Conservation (phyloP, 92 coral and sea anemone species). For the Pocillopora meandrina region DNA sequence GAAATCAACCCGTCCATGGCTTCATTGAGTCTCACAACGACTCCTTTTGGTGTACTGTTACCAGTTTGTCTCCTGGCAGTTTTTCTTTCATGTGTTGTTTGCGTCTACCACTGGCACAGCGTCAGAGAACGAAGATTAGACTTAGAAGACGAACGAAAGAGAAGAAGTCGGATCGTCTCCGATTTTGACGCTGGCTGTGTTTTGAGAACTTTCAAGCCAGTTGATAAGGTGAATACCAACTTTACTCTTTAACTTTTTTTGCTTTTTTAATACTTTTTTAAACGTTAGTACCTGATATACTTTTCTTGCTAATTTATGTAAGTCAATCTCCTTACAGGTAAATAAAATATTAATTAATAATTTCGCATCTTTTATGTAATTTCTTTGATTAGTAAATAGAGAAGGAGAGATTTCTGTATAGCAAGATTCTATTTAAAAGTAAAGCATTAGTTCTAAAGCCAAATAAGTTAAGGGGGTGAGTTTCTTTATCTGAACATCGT, state of each 20-base stretch:
- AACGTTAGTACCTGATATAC: too few species aligned
- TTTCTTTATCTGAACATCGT: not conserved
- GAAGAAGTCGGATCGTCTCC: not conserved
- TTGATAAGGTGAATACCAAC: constrained; percentile 15
- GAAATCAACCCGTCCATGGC: not conserved
- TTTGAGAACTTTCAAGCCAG: constrained; percentile 13
- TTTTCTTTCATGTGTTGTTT: constrained; percentile 49
- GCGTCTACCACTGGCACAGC: constrained; percentile 49
- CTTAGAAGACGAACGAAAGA: constrained; percentile 37
- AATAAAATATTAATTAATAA: too few species aligned
- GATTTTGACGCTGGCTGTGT: constrained; percentile 11
- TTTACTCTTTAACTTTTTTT: not conserved
- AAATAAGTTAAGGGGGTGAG: too few species aligned
- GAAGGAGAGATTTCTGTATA: too few species aligned
- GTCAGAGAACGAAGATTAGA: constrained; percentile 37
- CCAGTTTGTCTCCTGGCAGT: constrained; percentile 47
- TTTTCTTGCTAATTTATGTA: too few species aligned
- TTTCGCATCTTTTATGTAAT: too few species aligned
- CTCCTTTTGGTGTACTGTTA: constrained; percentile 30
- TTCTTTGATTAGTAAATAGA: too few species aligned
- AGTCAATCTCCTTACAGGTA: too few species aligned
- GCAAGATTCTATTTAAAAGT: too few species aligned
- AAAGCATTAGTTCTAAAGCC: too few species aligned
- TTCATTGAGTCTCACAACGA: not conserved
- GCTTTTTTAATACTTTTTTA: too few species aligned